Base-by-base conservation (phyloP, 1,140 invertebrate species). In the Ceratina australensis region DNA sequence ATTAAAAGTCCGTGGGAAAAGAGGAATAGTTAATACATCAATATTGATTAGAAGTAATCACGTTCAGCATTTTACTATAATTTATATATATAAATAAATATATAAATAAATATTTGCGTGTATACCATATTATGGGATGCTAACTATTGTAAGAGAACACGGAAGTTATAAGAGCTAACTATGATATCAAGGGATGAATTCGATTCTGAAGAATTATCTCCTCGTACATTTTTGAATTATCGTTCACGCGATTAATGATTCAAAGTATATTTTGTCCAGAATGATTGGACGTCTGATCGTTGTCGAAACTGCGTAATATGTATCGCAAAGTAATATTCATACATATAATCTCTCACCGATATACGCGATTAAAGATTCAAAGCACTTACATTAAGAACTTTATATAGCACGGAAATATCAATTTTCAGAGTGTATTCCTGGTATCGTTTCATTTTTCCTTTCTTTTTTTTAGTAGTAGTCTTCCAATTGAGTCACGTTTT, bases 1-100 rank as follows among this genome's bases (percentile, higher is more conserved):
- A 83, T 75, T 80, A 54, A 42, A 79, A 78, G 59, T 73, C 69
- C 72, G 80, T 84, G 74, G 72, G 83, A 80, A 80, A 42, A 42
- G 5, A 42, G 10, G 33, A 42, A 42, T 86, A 79, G 78, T 80
- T 80, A 74, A 71, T 82, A 80, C 59, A 85, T 59, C 67, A 83
- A 80, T 86, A 85, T 72, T 22, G 54, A 78, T 78, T 85, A 86
- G 65, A 81, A 42, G 33, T 52, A 85, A 83, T 79, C 75, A 76
- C 78, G 67, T 79, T 82, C 69, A 81, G 57, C 71, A 80, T 68
- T 76, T 72, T 82, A 71, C 42, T 82, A 65, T 86, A 80, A 66
- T 76, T 80, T 83, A 82, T 83, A 69, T 81, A 79, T 54, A 54
- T n/a, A n/a, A 18, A 54, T 82, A 82, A 75, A 74, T 81, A 79